Conservation (phyloP, 2,113 vertebrate species). For the Pterocles orientalis region DNA sequence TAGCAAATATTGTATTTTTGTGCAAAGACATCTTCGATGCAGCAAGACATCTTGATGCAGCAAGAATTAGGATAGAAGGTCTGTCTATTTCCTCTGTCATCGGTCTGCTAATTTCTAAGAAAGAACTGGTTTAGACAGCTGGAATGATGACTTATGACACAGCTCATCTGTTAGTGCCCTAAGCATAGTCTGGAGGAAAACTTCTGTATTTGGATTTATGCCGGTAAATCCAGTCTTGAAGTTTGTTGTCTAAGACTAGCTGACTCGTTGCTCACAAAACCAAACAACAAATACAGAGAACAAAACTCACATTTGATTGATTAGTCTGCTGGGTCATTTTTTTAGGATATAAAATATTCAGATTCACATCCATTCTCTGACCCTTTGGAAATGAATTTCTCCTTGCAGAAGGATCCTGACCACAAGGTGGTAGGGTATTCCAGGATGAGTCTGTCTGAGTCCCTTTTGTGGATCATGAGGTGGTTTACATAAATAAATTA, state of each 20-base stretch:
- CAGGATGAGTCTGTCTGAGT: not conserved
- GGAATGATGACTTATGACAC: not conserved
- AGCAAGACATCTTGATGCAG: not conserved
- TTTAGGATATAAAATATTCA: not conserved
- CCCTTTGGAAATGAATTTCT: not conserved
- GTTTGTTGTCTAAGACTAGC: not conserved
- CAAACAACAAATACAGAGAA: not conserved
- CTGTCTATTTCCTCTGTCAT: not conserved
- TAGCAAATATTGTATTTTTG: not conserved
- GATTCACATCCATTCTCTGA: not conserved
- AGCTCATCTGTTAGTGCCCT: not conserved
- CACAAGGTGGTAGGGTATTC: not conserved
- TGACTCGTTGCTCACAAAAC: not conserved
- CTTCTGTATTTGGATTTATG: not conserved
- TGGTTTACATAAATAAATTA: not conserved
- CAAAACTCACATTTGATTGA: not conserved
- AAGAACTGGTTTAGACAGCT: not conserved
- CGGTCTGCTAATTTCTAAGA: not conserved
- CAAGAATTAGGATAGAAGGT: not conserved
- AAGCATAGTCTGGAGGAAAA: not conserved
- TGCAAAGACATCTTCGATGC: not conserved
- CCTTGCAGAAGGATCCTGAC: not conserved
- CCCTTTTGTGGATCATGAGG: not conserved
- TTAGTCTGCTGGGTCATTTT: not conserved
- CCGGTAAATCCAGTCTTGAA: not conserved